Base-by-base conservation (phyloP, 2,113 vertebrate genomes). In the Chloebia gouldiae region DNA sequence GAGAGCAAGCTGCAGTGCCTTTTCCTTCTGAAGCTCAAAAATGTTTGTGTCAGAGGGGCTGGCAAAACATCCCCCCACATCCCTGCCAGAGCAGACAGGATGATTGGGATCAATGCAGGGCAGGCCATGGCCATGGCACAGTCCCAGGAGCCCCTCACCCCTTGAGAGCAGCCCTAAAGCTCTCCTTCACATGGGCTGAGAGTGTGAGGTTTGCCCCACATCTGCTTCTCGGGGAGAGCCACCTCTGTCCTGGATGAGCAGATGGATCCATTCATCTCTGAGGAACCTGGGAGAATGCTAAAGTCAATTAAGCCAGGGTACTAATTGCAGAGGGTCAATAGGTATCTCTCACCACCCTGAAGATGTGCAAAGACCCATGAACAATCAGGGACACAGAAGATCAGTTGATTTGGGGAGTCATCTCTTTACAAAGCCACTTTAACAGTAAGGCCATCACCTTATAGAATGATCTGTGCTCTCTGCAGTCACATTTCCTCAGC, bases 51-150 rank as follows among this genome's bases (percentile, higher is more conserved):
- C 70, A 73, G 70, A 82, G 61, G 80, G 57, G 72, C 40, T 63
- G 68, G 66, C 81, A 90, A 44, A 54, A 40, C 45, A 16, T 15
- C 47, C 28, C 15, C 23, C 49, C 1, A 7, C 20, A n/a, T 19
- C 2, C 0, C 60, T 78, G 51, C 25, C 6, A 2, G 31, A 20
- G 40, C 23, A 18, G 33, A n/a, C 37, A 21, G 56, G 44, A 35
- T 0, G 2, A 13, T 3, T 47, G 15, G 47, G 49, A 79, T 75
- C 0, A 0, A 20, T 57, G 40, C 18, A 39, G 56, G 25, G 28
- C n/a, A 49, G 54, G 40, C 9, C 33, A 35, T 1, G n/a, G 45
- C 27, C 23, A 9, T 16, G 35, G 61, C 49, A 69, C 0, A 0
- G 30, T 8, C 50, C 40, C 69, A 86, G 81, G 31, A 59, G 28